These are phyloP conservation scores for Sinocyclocheilus rhinocerous DNA, from an alignment of 2,113 vertebrate species.

Conservation along the genomic window DNA sequence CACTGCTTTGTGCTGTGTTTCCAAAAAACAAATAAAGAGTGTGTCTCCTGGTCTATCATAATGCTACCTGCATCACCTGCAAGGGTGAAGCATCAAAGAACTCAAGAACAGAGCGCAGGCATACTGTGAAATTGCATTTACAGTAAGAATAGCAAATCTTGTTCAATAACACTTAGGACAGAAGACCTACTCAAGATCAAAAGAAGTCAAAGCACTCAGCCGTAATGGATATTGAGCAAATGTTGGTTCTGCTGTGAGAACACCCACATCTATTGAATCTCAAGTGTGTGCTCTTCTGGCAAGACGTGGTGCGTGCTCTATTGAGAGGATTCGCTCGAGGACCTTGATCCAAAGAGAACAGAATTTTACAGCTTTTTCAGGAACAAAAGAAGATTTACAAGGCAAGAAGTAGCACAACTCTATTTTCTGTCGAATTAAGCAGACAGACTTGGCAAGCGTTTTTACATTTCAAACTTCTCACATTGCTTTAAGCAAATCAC, in stretches of 20 bases:
- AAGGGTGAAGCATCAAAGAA: slow-evolving; percentile 52
- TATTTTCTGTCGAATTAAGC: neutral
- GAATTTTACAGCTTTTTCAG: slow-evolving; percentile 16
- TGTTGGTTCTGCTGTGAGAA: slow-evolving; percentile 44
- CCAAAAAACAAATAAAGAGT: neutral
- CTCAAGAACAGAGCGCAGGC: slow-evolving; percentile 27
- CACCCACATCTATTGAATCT: slow-evolving; percentile 55
- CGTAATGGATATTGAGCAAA: slow-evolving; percentile 59
- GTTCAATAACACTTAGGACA: slow-evolving; percentile 51
- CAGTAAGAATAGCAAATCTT: slow-evolving; percentile 48
- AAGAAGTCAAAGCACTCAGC: slow-evolving; percentile 48
- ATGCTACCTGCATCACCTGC: slow-evolving; percentile 38
- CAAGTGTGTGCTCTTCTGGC: slow-evolving; percentile 45
- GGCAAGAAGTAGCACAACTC: neutral
- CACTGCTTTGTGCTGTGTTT: neutral
- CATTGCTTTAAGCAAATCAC: slow-evolving; percentile 19
- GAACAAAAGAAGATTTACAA: neutral
- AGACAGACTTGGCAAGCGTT: neutral
- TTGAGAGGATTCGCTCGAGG: slow-evolving; percentile 43
- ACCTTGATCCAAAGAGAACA: slow-evolving; percentile 46
- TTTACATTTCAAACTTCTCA: slow-evolving; percentile 8
- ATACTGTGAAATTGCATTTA: slow-evolving; percentile 50
- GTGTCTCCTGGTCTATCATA: slow-evolving; percentile 24
- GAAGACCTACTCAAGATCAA: slow-evolving; percentile 50
- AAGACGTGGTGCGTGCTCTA: slow-evolving; percentile 39